These are phyloP conservation scores for Saccostrea echinata DNA, from an alignment of 1,140 invertebrate genomes.

Conservation along the genomic window DNA sequence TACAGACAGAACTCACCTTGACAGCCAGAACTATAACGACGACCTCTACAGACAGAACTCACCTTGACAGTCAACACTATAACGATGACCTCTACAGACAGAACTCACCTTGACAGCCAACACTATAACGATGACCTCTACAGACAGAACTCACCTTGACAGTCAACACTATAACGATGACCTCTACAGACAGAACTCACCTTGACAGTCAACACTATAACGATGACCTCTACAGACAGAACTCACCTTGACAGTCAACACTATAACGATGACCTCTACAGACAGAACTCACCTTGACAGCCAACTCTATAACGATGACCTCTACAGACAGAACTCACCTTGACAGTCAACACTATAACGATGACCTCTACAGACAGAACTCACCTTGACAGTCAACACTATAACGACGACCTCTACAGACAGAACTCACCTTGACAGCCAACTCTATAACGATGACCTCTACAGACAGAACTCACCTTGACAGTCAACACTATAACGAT, in stretches of 20 bases:
- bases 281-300: constrained; percentile 61
- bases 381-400: constrained; percentile 47
- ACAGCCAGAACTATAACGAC: constrained; percentile 61
- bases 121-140: constrained; percentile 63
- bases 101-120: constrained; percentile 59
- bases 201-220: constrained; percentile 58
- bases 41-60: constrained; percentile 67
- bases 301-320: constrained; percentile 63
- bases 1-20: constrained; percentile 64
- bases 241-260: constrained; percentile 54
- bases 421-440: constrained; percentile 61
- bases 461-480: constrained; percentile 64
- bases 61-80: constrained; percentile 51
- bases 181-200: constrained; percentile 65
- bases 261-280: constrained; percentile 65
- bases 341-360: constrained; percentile 57
- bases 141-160: constrained; percentile 63
- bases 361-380: constrained; percentile 69
- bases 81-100: constrained; percentile 66
- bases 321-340: constrained; percentile 65
- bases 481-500: constrained; percentile 61
- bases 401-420: constrained; percentile 65
- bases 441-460: constrained; percentile 63
- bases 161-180: constrained; percentile 63
- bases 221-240: constrained; percentile 66